Base-by-base conservation (phyloP, 2,888 invertebrate genomes). In the Azorinus chamasolen region DNA sequence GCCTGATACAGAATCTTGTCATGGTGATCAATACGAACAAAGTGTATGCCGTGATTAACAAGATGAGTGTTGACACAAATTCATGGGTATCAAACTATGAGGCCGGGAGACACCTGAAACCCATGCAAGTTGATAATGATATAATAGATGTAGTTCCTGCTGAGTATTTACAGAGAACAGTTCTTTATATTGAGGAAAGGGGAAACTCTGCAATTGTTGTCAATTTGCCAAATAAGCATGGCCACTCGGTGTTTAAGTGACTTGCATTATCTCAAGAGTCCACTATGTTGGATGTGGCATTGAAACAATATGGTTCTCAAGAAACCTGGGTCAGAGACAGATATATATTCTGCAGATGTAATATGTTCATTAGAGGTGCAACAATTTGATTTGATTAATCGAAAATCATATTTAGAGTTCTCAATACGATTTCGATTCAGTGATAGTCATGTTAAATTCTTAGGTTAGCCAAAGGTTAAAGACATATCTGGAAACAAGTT, bases 21-120 rank as follows among this genome's bases (percentile, higher is more conserved):
- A 50, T 66, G 10, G 54, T 48, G 2, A 37, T 27, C 25, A 14
- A 61, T 8, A 45, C 61, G 24, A 73, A 73, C 43, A 16, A 27
- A n/a, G 73, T 48, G 18, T 66, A 61, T 73, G 73, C 73, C 37
- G 41, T 66, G 14, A 27, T 73, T 8, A 73, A 61, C 1, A 53
- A 61, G 39, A 59, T 72, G 54, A 46, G 20, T 32, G 14, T 10
- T 14, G 16, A 16, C 43, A 12, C 20, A 20, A 14, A 45, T 61
- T 55, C 66, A 46, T 73, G 72, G 72, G 48, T 73, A 5, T n/a
- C n/a, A n/a, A n/a, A 6, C 20, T 73, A 39, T 61, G 48, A 66
- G 41, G 66, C 55, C 32, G 73, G 45, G 14, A 73, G 66, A 37
- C 73, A 73, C 12, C 50, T 73, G 37, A 46, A 32, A 48, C 24